Evolutionary conservation across 2,888 invertebrate genomes (phyloP), one percentile per base, ranked within the genome.

Genomic region (Drosophila macrothrix): DNA sequence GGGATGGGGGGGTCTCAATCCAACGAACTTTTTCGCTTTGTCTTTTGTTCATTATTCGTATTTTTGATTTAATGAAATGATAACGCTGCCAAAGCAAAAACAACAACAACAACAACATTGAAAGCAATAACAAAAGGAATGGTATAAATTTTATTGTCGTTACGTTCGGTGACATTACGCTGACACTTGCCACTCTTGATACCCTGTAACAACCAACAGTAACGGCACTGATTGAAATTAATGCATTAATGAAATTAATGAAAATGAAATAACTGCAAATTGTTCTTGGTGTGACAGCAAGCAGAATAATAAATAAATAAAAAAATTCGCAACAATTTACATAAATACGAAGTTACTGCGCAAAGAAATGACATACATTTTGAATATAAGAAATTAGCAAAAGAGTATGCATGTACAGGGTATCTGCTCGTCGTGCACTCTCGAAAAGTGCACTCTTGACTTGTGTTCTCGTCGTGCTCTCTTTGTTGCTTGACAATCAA

Each of bases 1-100:
- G 9, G 19, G 12, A 1, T 1, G 5, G 19, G 54, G 19, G 14
- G 7, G 31, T 35, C 54, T 64, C 56, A 66, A 67, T 69, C 46
- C 62, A 67, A 39, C 58, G 74, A 79, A 79, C 62, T 74, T 60
- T 70, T 50, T 46, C 61, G 54, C 74, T 77, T 71, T 80, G 77
- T 67, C 77, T 74, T 70, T 73, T 73, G 63, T 69, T 73, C 79
- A 69, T 76, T 70, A 73, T 83, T 71, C 73, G 61, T 73, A 65
- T 68, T 67, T 83, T 74, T 75, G 88, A 88, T 88, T 87, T 81
- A 88, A 85, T 88, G 79, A 88, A 87, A 87, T 84, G 88, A 88
- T 88, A 88, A 85, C 72, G 76, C 55, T 46, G 61, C 12, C 55
- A 62, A 58, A 60, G 64, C 22, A 41, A 29, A 25, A 58, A 37